These are phyloP conservation scores for Pristiophorus japonicus DNA, from an alignment of 2,113 vertebrate genomes.

Conservation along the genomic window DNA sequence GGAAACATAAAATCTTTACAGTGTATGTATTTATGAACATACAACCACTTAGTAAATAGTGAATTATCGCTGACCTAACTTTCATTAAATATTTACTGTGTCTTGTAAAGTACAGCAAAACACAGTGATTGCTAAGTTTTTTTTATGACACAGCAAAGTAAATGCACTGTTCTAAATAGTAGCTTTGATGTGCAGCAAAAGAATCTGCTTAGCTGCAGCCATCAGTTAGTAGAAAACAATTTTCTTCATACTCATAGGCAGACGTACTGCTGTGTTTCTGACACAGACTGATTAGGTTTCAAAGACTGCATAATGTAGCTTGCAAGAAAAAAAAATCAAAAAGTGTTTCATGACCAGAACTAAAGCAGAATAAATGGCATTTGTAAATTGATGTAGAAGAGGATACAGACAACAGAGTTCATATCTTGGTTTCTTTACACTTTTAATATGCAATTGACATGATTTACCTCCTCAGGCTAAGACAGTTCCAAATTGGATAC, in stretches of 20 bases:
- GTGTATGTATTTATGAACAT: background rate
- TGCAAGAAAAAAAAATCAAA: slow-evolving; percentile 47
- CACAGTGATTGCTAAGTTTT: slow-evolving; percentile 61
- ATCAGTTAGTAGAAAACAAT: slow-evolving; percentile 72
- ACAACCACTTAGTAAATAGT: background rate
- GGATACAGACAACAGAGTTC: slow-evolving; percentile 41
- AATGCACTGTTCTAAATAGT: slow-evolving; percentile 63
- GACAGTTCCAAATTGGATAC: slow-evolving; percentile 43
- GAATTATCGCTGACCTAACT: slow-evolving; percentile 26
- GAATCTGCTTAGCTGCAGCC: slow-evolving; percentile 64
- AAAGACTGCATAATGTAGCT: slow-evolving; percentile 51
- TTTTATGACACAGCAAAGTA: slow-evolving; percentile 64
- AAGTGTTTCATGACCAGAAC: slow-evolving; percentile 46
- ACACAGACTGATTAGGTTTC: slow-evolving; percentile 57
- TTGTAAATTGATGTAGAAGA: slow-evolving; percentile 44
- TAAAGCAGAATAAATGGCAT: slow-evolving; percentile 46
- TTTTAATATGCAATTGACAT: slow-evolving; percentile 45
- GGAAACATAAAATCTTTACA: background rate
- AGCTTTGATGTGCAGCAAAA: slow-evolving; percentile 65
- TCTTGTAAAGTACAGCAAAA: slow-evolving; percentile 62
- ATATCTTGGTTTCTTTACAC: slow-evolving; percentile 37
- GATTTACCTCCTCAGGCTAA: slow-evolving; percentile 46
- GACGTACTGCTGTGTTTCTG: slow-evolving; percentile 59
- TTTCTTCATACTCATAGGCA: slow-evolving; percentile 63
- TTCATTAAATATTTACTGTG: slow-evolving; percentile 26